Evolutionary conservation across 2,797 vertebrate genomes (phyloP).

Genomic region (Anabas testudineus): DNA sequence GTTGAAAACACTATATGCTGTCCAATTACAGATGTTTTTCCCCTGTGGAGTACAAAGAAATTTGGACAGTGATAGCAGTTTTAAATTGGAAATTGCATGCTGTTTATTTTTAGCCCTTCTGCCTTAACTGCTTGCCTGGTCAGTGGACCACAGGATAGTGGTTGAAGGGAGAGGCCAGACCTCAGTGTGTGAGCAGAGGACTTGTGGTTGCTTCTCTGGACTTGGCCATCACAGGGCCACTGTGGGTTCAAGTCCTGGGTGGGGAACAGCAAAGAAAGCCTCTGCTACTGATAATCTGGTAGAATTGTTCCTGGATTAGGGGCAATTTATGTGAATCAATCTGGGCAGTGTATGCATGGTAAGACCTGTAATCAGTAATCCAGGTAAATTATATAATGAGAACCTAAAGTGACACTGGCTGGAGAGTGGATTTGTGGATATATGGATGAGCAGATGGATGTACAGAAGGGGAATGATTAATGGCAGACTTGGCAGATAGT

Average conservation of each 20-base stretch:
- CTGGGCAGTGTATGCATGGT: conserved; percentile 31
- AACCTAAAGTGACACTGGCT: conserved; percentile 19
- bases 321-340: conserved; percentile 48
- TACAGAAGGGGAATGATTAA: conserved; percentile 30
- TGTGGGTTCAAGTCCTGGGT: conserved; percentile 79
- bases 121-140: conserved; percentile 77
- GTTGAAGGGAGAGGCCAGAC: conserved; percentile 85
- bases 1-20: conserved; percentile 9
- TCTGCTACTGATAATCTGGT: conserved; percentile 67
- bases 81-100: conserved; percentile 78
- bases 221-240: conserved; percentile 77
- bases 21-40: conserved; percentile 46
- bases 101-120: conserved; percentile 85
- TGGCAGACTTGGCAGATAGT: conserved; percentile 12
- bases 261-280: conserved; percentile 63
- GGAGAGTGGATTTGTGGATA: conserved; percentile 15
- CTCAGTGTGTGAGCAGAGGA: conserved; percentile 77
- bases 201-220: conserved; percentile 76
- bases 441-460: conserved; percentile 3
- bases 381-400: conserved; percentile 54
- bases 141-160: conserved; percentile 83
- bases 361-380: conserved; percentile 53
- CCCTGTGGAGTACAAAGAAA: conserved; percentile 49
- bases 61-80: conserved; percentile 73
- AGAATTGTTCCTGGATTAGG: conserved; percentile 72